These are phyloP conservation scores for Nothocercus nigrocapillus DNA, from an alignment of 2,113 vertebrate genomes.

Conservation along the genomic window DNA sequence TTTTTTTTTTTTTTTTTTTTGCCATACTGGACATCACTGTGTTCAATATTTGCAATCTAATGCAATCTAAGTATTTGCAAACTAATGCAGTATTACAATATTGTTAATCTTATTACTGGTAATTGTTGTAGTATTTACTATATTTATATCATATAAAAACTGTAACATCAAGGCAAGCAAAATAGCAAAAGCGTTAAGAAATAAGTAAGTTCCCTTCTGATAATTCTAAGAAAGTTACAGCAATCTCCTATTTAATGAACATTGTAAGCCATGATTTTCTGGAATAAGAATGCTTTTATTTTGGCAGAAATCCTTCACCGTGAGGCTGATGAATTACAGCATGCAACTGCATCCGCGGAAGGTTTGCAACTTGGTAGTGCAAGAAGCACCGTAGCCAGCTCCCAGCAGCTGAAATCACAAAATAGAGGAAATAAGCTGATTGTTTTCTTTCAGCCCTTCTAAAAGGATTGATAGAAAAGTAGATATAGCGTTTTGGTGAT, in stretches of 20 bases:
- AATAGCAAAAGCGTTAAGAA: not conserved
- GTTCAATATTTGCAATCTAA: not conserved
- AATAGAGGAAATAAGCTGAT: not conserved
- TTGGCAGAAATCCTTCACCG: slow-evolving; percentile 21
- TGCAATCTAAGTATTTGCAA: too few species aligned
- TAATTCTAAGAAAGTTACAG: not conserved
- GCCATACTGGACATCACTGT: not conserved
- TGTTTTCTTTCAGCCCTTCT: not conserved
- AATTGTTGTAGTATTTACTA: not conserved
- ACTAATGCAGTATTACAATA: not conserved
- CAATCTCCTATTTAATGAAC: not conserved
- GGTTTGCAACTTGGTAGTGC: slow-evolving; percentile 11
- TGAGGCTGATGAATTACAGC: not conserved
- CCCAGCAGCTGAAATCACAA: not conserved
- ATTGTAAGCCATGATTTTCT: not conserved
- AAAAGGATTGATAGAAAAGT: not conserved
- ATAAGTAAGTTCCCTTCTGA: not conserved
- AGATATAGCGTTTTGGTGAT: not conserved
- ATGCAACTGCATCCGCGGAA: slow-evolving; percentile 17
- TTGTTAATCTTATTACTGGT: not conserved
- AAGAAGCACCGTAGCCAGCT: not conserved
- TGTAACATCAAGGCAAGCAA: not conserved
- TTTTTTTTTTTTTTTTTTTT: too few species aligned
- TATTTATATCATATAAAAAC: not conserved
- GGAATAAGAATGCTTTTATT: not conserved